These are phyloP conservation scores for Tetragonisca angustula DNA, from an alignment of 2,888 invertebrate genomes.

Conservation along the genomic window DNA sequence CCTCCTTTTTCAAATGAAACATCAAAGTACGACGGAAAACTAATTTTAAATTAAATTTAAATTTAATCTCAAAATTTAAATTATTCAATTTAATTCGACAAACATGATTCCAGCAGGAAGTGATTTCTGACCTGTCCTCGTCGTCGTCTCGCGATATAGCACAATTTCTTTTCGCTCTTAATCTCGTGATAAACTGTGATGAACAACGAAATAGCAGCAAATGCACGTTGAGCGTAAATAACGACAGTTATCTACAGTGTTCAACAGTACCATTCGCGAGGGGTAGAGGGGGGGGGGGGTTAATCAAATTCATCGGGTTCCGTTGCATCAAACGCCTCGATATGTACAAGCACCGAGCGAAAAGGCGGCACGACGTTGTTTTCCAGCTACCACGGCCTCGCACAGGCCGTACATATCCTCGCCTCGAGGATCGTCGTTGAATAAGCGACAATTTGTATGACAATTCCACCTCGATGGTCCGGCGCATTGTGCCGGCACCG, in stretches of 20 bases:
- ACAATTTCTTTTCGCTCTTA: too few relatives aligned
- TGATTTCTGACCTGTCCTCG: too few relatives aligned
- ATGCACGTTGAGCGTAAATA: neutral
- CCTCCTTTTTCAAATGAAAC: too few relatives aligned
- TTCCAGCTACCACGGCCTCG: constrained; percentile 45
- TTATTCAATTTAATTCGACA: too few relatives aligned
- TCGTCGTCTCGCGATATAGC: too few relatives aligned
- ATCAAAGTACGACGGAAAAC: too few relatives aligned
- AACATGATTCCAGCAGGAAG: too few relatives aligned
- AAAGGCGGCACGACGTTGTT: constrained; percentile 37
- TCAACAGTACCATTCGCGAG: neutral
- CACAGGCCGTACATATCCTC: constrained; percentile 56
- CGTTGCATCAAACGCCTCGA: neutral
- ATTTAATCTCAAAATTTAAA: too few relatives aligned
- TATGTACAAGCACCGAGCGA: too few relatives aligned
- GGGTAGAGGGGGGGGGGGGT: neutral
- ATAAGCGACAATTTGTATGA: constrained; percentile 81
- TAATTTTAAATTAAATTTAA: too few relatives aligned
- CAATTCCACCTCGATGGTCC: constrained; percentile 73
- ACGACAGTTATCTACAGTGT: neutral
- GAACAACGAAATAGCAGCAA: too few relatives aligned
- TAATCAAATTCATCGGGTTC: constrained; percentile 7
- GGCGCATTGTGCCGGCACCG: constrained; percentile 73
- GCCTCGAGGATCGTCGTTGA: constrained; percentile 67
- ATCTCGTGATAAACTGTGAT: too few relatives aligned